Base-by-base conservation (phyloP, 1,140 invertebrate genomes). In the Formica selysi region DNA sequence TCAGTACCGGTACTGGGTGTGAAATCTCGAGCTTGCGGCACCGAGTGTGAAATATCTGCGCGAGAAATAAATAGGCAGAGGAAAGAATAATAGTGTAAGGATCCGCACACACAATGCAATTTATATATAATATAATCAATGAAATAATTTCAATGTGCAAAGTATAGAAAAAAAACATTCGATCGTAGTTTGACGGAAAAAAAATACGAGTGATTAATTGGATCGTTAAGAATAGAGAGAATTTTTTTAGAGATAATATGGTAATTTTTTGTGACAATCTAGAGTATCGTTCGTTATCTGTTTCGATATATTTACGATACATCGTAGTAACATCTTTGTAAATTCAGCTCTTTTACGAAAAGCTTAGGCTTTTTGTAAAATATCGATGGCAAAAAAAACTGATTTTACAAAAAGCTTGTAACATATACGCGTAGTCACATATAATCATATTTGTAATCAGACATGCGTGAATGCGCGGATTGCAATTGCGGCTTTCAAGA, bases 41-140 rank as follows among this genome's bases (percentile, higher is more conserved):
- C n/a, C 32, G 64, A 10, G 13, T 41, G 64, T n/a, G 38, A 81
- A 59, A 74, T 83, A 29, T 48, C 48, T 13, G n/a, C 26, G 22
- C 19, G 2, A 41, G 16, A 73, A 54, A 81, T 44, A 59, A 59
- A 41, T 44, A 59, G 32, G 7, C 22, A 48, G 19, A 41, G 22
- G 51, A 29, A n/a, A 41, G 51, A 32, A n/a, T 32, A 65, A 68
- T 26, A 13, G 4, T 3, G 2, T 44, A 38, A 67, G n/a, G n/a
- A 13, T 38, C 38, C 10, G 7, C 3, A 36, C 44, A 8, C 29
- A 73, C 1, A 26, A 74, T 16, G 16, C 22, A 26, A 57, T 57
- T 70, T 70, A 70, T 29, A 29, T 29, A 29, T 32, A 11, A 13
- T 54, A 19, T 48, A 38, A 65, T 65, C 19, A 7, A 16, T 36